These are phyloP conservation scores for Acanthosepion pharaonis DNA, from an alignment of 2,888 invertebrate genomes.

Conservation along the genomic window DNA sequence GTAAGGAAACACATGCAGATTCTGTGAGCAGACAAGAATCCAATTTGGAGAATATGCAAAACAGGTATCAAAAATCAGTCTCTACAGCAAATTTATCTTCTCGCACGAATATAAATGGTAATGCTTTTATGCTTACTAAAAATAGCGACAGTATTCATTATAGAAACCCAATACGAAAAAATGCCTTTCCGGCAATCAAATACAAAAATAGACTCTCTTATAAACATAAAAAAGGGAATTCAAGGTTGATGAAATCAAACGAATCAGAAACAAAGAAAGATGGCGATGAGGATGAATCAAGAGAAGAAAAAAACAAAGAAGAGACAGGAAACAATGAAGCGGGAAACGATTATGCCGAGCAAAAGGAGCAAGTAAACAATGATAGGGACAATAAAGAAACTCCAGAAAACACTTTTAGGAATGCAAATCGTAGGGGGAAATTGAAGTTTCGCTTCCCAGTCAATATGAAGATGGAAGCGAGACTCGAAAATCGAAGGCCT, in stretches of 20 bases:
- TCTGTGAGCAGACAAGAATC: not conserved
- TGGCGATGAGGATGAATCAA: not conserved
- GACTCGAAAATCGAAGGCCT: not conserved
- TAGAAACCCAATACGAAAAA: not conserved
- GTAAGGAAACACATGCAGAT: not conserved
- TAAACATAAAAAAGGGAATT: not conserved
- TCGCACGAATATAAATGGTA: not conserved
- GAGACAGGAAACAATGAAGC: not conserved
- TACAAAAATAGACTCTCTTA: not conserved
- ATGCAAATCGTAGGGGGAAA: not conserved
- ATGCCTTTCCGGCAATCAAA: not conserved
- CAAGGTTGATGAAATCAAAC: not conserved
- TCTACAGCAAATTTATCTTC: not conserved
- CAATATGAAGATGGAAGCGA: not conserved
- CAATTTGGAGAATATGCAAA: not conserved
- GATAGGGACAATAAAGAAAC: not conserved
- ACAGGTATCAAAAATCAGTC: not conserved
- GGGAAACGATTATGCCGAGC: not conserved
- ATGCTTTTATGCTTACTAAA: slow-evolving; percentile 37
- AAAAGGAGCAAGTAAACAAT: not conserved
- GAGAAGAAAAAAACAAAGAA: not conserved
- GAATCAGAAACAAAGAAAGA: not conserved
- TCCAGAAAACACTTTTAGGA: not conserved
- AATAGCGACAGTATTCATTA: slow-evolving; percentile 39
- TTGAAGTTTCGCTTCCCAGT: not conserved